These are phyloP conservation scores for Lepidothrix coronata DNA, from an alignment of 2,113 vertebrate genomes.

Conservation along the genomic window DNA sequence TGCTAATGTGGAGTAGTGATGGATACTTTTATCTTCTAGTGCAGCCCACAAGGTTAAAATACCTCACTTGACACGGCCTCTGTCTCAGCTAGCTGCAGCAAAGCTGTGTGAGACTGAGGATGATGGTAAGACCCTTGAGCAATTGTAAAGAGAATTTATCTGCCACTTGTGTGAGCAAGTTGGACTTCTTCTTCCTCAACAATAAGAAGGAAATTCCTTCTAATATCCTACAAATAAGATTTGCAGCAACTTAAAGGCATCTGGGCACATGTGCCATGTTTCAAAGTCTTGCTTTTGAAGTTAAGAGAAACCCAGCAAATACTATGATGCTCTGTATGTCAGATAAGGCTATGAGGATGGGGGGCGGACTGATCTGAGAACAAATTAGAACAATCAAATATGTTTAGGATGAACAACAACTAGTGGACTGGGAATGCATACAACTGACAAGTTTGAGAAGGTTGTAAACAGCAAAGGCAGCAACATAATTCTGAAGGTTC, in stretches of 20 bases:
- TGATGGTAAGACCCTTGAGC: background rate
- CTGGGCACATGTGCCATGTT: background rate
- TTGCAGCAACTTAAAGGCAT: background rate
- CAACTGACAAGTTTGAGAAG: conserved; percentile 9
- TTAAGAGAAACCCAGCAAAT: background rate
- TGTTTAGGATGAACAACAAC: conserved; percentile 3
- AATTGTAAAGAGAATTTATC: background rate
- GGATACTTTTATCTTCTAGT: conserved; percentile 39
- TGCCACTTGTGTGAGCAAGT: background rate
- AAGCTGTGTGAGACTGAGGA: background rate
- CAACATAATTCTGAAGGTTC: conserved; percentile 12
- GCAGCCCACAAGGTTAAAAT: conserved; percentile 24
- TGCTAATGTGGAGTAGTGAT: conserved; percentile 6
- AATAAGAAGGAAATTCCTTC: background rate
- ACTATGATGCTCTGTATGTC: background rate
- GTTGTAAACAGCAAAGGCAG: conserved; percentile 22
- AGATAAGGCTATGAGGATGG: background rate
- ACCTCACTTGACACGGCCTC: background rate
- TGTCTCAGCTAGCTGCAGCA: background rate
- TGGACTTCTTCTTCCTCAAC: background rate
- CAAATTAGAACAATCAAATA: conserved; percentile 18
- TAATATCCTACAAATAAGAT: background rate
- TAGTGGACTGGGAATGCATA: background rate
- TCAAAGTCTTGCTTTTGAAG: conserved; percentile 31
- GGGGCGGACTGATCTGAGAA: background rate